A percentile compares a stretch with the other conserved stretches of the same genome.
Evolutionary conservation across 2,888 invertebrate genomes (phyloP).

Genomic region (Mythimna albipuncta): DNA sequence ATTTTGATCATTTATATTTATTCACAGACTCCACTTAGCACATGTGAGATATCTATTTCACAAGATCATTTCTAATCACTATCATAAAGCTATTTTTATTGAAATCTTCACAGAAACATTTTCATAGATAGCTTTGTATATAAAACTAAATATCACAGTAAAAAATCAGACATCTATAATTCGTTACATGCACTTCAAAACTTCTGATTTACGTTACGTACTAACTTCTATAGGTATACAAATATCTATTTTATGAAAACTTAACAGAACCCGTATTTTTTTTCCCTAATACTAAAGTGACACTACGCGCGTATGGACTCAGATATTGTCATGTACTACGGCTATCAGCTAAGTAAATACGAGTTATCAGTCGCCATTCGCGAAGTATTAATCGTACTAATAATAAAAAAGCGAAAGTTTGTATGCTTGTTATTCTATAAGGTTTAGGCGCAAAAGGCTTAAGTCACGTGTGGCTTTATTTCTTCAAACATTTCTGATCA

Average conservation of each 20-base stretch:
- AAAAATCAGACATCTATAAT: not conserved
- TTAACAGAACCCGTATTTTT: too few species aligned
- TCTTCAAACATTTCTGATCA: too few species aligned
- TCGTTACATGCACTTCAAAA: too few species aligned
- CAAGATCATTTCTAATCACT: conserved; percentile 9
- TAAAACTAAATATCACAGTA: not conserved
- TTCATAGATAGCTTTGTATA: not conserved
- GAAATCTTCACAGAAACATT: not conserved
- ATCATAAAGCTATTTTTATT: not conserved
- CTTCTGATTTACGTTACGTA: accelerated
- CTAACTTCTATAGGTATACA: not conserved
- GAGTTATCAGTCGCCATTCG: conserved; percentile 48
- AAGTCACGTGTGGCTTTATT: too few species aligned
- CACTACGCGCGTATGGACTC: not conserved
- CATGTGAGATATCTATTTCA: not conserved
- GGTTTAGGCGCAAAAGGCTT: too few species aligned
- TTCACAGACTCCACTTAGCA: not conserved
- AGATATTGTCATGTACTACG: conserved; percentile 15
- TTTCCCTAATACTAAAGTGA: not conserved
- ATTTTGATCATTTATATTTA: conserved; percentile 21
- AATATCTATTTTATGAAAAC: too few species aligned
- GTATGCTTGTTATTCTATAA: too few species aligned
- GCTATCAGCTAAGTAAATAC: conserved; percentile 44
- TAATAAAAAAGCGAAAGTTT: too few species aligned
- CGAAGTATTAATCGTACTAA: conserved; percentile 4